These are phyloP conservation scores for Cetoscarus ocellatus DNA, from an alignment of 2,797 vertebrate genomes.

Conservation along the genomic window DNA sequence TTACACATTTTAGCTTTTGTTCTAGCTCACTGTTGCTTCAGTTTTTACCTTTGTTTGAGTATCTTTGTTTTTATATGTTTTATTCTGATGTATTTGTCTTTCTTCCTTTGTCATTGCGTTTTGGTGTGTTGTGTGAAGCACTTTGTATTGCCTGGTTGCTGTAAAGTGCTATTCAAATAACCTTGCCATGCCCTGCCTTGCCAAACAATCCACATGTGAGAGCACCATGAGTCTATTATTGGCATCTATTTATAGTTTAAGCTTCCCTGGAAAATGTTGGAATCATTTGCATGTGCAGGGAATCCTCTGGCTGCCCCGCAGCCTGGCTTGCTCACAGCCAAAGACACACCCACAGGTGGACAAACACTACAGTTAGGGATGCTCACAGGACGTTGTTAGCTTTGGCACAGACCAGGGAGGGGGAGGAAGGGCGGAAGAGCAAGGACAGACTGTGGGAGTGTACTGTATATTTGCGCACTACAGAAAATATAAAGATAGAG, in stretches of 20 bases:
- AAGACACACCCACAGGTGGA: slow-evolving; percentile 36
- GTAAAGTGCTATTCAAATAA: no score
- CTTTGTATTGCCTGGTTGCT: no score
- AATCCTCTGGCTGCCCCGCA: slow-evolving; percentile 65
- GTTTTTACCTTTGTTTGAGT: no score
- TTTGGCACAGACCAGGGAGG: slow-evolving; percentile 58
- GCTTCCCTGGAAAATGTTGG: slow-evolving; percentile 43
- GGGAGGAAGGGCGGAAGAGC: slow-evolving; percentile 49
- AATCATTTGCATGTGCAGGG: slow-evolving; percentile 61
- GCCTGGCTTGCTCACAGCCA: slow-evolving; percentile 48
- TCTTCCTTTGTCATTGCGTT: no score
- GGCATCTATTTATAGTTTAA: background rate
- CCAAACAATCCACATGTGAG: no score
- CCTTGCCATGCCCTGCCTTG: no score
- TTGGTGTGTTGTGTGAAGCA: no score
- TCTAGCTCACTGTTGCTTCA: no score
- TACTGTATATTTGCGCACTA: slow-evolving; percentile 60
- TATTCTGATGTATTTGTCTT: no score
- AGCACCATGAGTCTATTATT: no score
- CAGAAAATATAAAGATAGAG: slow-evolving; percentile 49
- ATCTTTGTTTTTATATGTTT: no score
- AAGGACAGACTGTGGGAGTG: slow-evolving; percentile 62
- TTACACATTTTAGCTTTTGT: no score
- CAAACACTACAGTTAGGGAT: slow-evolving; percentile 32
- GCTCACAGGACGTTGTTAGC: slow-evolving; percentile 59